phyloP scores from a whole-genome alignment of 2,113 vertebrate genomes.

The Microtus montanus region DNA sequence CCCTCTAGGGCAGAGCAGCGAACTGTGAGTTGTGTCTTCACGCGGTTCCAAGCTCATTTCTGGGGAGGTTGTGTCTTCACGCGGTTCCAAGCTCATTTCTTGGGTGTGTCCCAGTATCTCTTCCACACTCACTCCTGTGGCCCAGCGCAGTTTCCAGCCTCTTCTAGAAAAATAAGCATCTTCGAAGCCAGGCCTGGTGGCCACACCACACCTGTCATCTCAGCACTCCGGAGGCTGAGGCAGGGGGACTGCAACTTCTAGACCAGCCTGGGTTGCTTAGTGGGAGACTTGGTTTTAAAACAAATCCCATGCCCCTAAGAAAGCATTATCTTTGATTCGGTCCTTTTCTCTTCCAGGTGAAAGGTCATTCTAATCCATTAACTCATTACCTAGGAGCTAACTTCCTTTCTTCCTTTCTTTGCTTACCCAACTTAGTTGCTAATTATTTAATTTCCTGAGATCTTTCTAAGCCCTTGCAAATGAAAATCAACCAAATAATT shows the following conservation, averaged over 20 bases:
- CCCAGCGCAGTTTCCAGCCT: too few species aligned
- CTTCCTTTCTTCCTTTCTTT: neutral
- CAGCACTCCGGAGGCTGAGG: neutral
- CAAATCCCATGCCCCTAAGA: neutral
- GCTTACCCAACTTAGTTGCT: too few species aligned
- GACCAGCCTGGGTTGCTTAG: neutral
- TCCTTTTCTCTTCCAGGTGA: neutral
- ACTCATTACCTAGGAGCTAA: neutral
- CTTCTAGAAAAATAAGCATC: neutral
- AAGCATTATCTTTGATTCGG: neutral
- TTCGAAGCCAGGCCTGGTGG: neutral
- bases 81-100: neutral
- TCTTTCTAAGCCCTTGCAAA: neutral
- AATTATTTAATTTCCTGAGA: neutral
- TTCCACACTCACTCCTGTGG: neutral
- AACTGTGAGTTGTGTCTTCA: neutral
- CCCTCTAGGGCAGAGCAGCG: neutral
- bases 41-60: neutral
- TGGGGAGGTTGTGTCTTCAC: constrained; percentile 6
- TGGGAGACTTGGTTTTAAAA: neutral
- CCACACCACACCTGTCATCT: neutral
- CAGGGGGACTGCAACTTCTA: neutral
- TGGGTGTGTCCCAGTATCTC: constrained; percentile 52
- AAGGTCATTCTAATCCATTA: neutral
- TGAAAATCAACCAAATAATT: neutral